Evolutionary conservation across 2,888 invertebrate genomes (phyloP), one percentile per base, ranked within the genome.

Genomic region (Pandemis heparana): DNA sequence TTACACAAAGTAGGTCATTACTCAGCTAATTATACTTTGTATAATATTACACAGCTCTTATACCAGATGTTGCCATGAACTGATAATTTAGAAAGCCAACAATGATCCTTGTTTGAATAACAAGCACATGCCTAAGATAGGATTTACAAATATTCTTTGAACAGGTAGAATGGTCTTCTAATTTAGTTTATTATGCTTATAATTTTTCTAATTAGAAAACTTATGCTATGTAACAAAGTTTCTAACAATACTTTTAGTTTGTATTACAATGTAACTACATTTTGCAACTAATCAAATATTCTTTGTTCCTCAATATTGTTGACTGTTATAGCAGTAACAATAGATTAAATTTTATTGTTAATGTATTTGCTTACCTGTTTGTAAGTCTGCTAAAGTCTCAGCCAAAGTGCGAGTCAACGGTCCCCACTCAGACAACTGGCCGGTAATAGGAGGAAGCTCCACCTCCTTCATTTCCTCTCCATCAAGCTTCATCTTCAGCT

Each of bases 361-460:
- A 38, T 6, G 38, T 38, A 38, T n/a, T 6, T 32, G 66, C 79
- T 78, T 85, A 94, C 94, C 94, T 78, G 94, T 94, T 87, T 97
- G 96, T 79, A 97, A 90, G 79, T 97, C 96, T 67, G 95, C 95
- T 73, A 98, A 88, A 0, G 97, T 96, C 79, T 96, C 96, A 23
- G 96, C 96, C 70, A 98, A 88, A 6, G 96, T 95, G 73, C 95
- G 94, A 0, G 97, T 97, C 51, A 98, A 89, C 0, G 93, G 89
- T 12, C 96, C 96, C 96, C 97, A 97, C 73, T 96, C 96, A 23
- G 96, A 96, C 71, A 97, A 89, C 67, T 95, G 95, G 14, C 97
- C 96, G 68, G 95, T 95, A 70, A 97, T 96, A 0, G 95, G 95
- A 18, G 96, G 95, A 79, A 96, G 84, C 41, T 95, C 95, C 23